Percentiles rank a stretch among this genome's conserved stretches.
These are phyloP conservation scores for Rhabdornis inornatus DNA, from an alignment of 2,113 vertebrate species.

Conservation along the genomic window DNA sequence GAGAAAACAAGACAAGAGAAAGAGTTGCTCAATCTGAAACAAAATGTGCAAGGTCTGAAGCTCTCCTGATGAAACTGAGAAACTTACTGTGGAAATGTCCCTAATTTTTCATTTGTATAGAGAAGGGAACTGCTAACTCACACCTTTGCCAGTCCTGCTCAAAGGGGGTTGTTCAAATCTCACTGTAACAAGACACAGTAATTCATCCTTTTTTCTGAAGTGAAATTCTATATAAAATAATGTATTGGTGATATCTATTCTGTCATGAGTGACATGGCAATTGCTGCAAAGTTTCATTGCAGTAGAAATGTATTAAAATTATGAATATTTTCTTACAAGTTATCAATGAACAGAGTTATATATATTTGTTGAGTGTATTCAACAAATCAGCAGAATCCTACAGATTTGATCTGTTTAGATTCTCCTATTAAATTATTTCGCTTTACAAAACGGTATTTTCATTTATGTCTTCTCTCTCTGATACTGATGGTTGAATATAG, in stretches of 20 bases:
- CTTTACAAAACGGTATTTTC: not conserved
- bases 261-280: not conserved
- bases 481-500: not conserved
- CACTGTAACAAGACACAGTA: not conserved
- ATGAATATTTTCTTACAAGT: not conserved
- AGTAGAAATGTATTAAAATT: not conserved
- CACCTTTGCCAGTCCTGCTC: not conserved
- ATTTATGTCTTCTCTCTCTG: not conserved
- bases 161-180: not conserved
- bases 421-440: constrained; percentile 9
- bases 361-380: not conserved
- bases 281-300: not conserved
- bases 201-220: not conserved
- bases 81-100: not conserved
- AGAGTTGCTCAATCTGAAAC: constrained; percentile 83
- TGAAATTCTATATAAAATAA: not conserved
- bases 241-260: not conserved
- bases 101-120: not conserved
- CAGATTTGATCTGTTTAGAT: not conserved
- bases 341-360: not conserved
- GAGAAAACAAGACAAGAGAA: constrained; percentile 92
- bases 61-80: constrained; percentile 68
- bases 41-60: constrained; percentile 87
- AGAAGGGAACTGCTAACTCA: not conserved
- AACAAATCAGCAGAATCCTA: not conserved